Evolutionary conservation across 2,113 vertebrate species (phyloP).

Genomic region (Albula glossodonta): DNA sequence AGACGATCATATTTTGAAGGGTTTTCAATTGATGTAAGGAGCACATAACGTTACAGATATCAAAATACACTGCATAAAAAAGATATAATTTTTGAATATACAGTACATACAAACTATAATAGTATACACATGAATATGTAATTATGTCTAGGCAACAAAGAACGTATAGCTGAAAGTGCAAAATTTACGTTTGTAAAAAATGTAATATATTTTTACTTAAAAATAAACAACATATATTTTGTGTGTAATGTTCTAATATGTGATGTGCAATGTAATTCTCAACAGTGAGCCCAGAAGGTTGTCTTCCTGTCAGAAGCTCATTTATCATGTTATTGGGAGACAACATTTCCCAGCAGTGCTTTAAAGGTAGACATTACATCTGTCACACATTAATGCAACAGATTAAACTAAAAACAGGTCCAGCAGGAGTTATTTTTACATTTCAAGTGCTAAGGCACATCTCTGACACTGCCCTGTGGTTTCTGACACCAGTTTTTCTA

Average conservation of each 20-base stretch:
- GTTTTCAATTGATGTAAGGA: not conserved
- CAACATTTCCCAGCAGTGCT: not conserved
- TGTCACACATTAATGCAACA: not conserved
- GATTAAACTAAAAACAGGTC: not conserved
- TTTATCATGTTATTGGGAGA: not conserved
- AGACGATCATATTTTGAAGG: not conserved
- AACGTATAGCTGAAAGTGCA: too few relatives aligned
- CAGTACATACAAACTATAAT: too few relatives aligned
- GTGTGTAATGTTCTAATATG: not conserved
- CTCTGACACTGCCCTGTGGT: not conserved
- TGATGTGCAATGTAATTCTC: not conserved
- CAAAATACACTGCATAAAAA: not conserved
- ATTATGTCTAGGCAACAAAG: too few relatives aligned
- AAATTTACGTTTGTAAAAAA: not conserved
- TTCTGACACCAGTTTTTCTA: slow-evolving; percentile 16
- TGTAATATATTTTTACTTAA: too few relatives aligned
- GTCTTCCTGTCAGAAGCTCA: not conserved
- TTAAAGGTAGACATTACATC: not conserved
- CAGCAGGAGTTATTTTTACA: not conserved
- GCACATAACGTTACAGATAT: not conserved
- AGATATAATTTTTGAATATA: too few relatives aligned
- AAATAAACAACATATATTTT: not conserved
- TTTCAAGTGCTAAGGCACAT: not conserved
- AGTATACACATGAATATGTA: too few relatives aligned
- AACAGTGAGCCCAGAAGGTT: not conserved